phyloP scores from a whole-genome alignment of 2,797 vertebrate genomes.

The Sebastes steindachneri region DNA sequence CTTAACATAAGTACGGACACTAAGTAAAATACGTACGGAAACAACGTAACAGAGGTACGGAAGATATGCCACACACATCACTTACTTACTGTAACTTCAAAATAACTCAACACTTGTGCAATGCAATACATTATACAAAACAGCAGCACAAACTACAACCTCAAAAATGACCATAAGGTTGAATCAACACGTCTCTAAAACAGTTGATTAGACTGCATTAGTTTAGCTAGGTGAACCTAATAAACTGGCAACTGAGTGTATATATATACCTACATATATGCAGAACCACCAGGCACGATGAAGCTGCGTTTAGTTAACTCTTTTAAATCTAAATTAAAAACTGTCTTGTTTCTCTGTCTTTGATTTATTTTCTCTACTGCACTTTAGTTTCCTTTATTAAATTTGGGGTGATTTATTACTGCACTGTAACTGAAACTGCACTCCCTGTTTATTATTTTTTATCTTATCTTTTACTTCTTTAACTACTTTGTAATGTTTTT shows the following conservation, averaged over 20 bases:
- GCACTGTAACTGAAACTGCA: background rate
- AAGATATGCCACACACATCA: too few species aligned
- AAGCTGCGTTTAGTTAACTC: background rate
- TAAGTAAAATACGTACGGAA: too few species aligned
- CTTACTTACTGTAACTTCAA: too few species aligned
- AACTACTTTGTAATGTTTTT: background rate
- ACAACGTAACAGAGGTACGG: too few species aligned
- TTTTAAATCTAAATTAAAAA: slow-evolving; percentile 10
- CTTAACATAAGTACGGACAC: too few species aligned
- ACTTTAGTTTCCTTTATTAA: slow-evolving; percentile 21
- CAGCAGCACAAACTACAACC: background rate
- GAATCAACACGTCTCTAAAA: background rate
- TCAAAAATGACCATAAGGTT: background rate
- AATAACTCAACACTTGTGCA: too few species aligned
- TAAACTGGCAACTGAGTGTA: background rate
- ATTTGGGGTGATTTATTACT: slow-evolving; percentile 19
- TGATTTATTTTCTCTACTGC: slow-evolving; percentile 7
- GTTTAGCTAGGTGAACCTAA: background rate
- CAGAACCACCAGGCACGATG: background rate
- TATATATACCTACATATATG: background rate
- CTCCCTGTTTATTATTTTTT: background rate
- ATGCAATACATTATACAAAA: too few species aligned
- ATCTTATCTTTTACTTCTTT: background rate
- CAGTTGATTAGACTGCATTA: background rate
- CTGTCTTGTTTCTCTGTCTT: background rate